Base-by-base conservation (phyloP, 2,113 vertebrate species). In the Collichthys lucidus region DNA sequence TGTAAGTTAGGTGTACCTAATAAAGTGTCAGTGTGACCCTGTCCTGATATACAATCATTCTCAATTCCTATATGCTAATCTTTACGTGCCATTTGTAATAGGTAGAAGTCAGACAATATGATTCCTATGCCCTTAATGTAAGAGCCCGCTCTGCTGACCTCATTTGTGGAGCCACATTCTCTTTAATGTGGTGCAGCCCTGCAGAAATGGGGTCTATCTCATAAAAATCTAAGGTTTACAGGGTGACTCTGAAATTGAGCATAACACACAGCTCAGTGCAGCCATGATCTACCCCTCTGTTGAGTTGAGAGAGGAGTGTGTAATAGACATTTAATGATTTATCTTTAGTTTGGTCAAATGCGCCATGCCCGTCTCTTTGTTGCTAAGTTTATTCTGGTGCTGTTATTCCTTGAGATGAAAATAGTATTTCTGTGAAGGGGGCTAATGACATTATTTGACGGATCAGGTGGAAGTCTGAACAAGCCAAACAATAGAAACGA, bases 81-180 rank as follows among this genome's bases (percentile, higher is more conserved):
- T 83, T 67, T 79, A 53, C 4, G n/a, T 66, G 66, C 47, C 35
- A 69, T 86, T 89, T 79, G 79, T 65, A 75, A 79, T 64, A 83
- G 50, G 55, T 11, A 60, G 68, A 46, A 80, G 74, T 72, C 79
- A 82, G 62, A 83, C 66, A 60, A 52, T 46, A 20, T 85, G 82
- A 88, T 75, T 84, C 64, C 47, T 77, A 4, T 79, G 75, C 64
- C 85, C 78, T 74, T 50, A 86, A 65, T 46, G 50, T 60, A 80
- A 57, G 69, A 65, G 68, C 71, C 72, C 15, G 64, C 72, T 80
- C 57, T 55, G 59, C 79, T 75, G 67, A 88, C 89, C 87, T 90
- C 85, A 91, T 90, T 91, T 89, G 61, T 74, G 77, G 74, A 85
- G 80, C 68, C 83, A 82, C 84, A 82, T 68, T 82, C 75, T 59